Conservation (phyloP, 2,888 invertebrate species). For the Caradrina clavipalpis region DNA sequence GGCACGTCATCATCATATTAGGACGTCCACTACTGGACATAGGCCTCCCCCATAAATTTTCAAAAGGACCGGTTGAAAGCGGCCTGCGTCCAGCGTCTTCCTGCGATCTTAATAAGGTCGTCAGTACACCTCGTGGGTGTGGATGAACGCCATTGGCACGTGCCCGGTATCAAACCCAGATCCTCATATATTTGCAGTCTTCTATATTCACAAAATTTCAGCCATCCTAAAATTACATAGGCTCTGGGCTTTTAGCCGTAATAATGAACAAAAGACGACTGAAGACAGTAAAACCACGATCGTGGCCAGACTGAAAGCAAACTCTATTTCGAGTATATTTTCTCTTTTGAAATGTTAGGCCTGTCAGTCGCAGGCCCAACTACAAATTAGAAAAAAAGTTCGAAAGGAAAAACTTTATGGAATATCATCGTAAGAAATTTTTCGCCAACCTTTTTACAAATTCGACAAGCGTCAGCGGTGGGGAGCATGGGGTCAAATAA, state of each 20-base stretch:
- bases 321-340: constrained; percentile 9
- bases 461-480: constrained; percentile 6
- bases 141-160: no score
- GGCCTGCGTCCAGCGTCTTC: no score
- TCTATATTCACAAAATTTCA: no score
- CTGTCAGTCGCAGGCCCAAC: constrained; percentile 33
- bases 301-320: constrained; percentile 1
- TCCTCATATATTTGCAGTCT: no score
- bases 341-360: constrained; percentile 17
- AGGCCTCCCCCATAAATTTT: no score
- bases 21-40: no score
- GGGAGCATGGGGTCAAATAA: constrained; percentile 53
- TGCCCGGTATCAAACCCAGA: no score
- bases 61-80: no score
- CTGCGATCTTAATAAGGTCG: no score
- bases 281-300: not conserved
- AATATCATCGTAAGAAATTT: constrained; percentile 17
- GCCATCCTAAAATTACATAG: no score
- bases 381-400: constrained; percentile 26
- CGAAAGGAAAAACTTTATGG: constrained; percentile 8
- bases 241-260: not conserved
- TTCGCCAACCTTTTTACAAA: constrained; percentile 26
- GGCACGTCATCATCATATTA: no score
- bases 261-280: not conserved
- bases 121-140: no score